Evolutionary conservation across 2,888 invertebrate genomes (phyloP).

Genomic region (Drosophila conformis): DNA sequence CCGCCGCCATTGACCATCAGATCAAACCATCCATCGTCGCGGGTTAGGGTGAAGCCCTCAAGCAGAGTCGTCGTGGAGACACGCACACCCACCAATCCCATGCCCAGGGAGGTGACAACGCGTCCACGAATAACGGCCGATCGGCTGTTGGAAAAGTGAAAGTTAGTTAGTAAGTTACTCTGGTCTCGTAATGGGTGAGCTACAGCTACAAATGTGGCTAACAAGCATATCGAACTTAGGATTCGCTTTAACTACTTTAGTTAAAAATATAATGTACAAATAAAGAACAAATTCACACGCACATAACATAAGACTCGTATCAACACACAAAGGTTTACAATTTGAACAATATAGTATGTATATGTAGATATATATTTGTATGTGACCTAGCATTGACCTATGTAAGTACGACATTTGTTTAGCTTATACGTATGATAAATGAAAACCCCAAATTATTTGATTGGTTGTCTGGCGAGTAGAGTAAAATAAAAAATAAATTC

Average conservation of each 20-base stretch:
- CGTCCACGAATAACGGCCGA: slow-evolving; percentile 98
- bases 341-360: slow-evolving; percentile 68
- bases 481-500: slow-evolving; percentile 17
- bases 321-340: slow-evolving; percentile 83
- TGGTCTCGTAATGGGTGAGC: slow-evolving; percentile 40
- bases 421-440: slow-evolving; percentile 68
- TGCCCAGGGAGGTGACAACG: slow-evolving; percentile 95
- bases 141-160: slow-evolving; percentile 88
- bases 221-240: slow-evolving; percentile 65
- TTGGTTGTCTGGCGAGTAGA: slow-evolving; percentile 48
- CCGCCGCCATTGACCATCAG: slow-evolving; percentile 99
- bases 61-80: slow-evolving; percentile 97
- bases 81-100: slow-evolving; percentile 97
- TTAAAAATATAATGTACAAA: slow-evolving; percentile 63
- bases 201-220: slow-evolving; percentile 47
- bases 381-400: slow-evolving; percentile 74
- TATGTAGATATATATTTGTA: slow-evolving; percentile 56
- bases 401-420: slow-evolving; percentile 61
- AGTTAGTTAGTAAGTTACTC: slow-evolving; percentile 47
- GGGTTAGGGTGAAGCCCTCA: slow-evolving; percentile 97
- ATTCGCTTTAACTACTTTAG: slow-evolving; percentile 63
- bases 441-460: slow-evolving; percentile 48
- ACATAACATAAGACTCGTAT: slow-evolving; percentile 82
- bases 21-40: slow-evolving; percentile 98
- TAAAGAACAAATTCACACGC: slow-evolving; percentile 80